phyloP scores from a whole-genome alignment of 2,797 vertebrate species.

The Mormyrops attenuatus region DNA sequence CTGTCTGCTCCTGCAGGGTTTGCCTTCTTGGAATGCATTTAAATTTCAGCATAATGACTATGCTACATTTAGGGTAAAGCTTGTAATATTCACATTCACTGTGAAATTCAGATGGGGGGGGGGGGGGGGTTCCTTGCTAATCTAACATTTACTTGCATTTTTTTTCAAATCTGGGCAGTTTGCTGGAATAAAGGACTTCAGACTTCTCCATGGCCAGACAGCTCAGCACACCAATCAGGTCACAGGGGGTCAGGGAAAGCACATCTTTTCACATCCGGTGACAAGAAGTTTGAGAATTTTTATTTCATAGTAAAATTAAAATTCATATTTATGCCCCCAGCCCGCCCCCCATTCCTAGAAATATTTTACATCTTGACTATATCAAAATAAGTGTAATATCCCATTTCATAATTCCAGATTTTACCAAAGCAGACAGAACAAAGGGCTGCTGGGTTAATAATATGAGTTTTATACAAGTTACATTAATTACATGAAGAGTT shows the following conservation, averaged over 20 bases:
- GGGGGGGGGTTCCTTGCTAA: neutral
- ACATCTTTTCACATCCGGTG: neutral
- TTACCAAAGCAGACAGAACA: neutral
- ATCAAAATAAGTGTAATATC: neutral
- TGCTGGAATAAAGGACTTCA: neutral
- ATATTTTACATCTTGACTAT: neutral
- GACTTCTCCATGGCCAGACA: neutral
- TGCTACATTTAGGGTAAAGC: neutral
- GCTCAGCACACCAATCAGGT: neutral
- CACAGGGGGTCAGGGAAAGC: neutral
- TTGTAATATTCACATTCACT: neutral
- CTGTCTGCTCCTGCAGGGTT: neutral
- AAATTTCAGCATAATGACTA: neutral
- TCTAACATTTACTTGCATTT: neutral
- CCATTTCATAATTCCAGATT: neutral
- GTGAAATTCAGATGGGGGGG: neutral
- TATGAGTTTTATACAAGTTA: neutral
- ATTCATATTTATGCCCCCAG: neutral
- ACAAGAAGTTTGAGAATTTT: too few species aligned
- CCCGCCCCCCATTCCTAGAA: neutral
- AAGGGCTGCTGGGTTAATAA: neutral
- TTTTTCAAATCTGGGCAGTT: neutral
- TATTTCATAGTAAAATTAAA: too few species aligned
- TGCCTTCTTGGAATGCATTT: neutral
- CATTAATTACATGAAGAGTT: neutral